Evolutionary conservation across 2,888 invertebrate species (phyloP), one percentile per base, ranked within the genome.

Genomic region (Athalia circularis): DNA sequence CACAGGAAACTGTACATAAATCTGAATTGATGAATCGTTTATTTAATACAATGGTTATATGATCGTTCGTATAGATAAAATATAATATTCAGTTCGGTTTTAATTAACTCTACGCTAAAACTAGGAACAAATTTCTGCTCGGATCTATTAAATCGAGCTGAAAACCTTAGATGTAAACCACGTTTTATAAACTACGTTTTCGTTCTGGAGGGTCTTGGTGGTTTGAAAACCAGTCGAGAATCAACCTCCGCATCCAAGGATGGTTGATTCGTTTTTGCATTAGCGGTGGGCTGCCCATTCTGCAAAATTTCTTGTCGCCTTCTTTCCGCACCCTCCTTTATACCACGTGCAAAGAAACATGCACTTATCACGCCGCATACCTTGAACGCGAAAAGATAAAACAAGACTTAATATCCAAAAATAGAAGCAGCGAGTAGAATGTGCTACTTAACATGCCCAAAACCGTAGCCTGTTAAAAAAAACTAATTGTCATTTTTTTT

Each of bases 361-460:
- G 94, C 92, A 77, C 93, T 91, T 52, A 93, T 88, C 64, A 94
- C 89, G 3, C 93, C 93, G 79, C 92, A 85, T 76, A 93, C 90
- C 93, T 92, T 85, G 88, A 13, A 45, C n/a, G 72, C 43, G 47
- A 72, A 57, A 59, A 72, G 59, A 72, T 47, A 57, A 45, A 59
- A 47, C 45, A 4, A 45, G 4, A 47, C 45, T 72, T 15, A 6
- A 3, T 8, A 45, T 8, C 43, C 13, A n/a, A n/a, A 11, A 4
- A 13, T 61, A 9, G 7, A 61, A 61, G 7, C 11, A 7, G 61
- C 6, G 61, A 13, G 13, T n/a, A 61, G 11, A 61, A 54, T 29
- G 29, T 29, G n/a, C n/a, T n/a, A n/a, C n/a, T n/a, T n/a, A n/a
- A 61, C 8, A 29, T 61, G 3, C 8, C 13, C 0, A 61, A 15